Evolutionary conservation across 1,140 invertebrate species (phyloP).

Genomic region (Zaprionus africanus): DNA sequence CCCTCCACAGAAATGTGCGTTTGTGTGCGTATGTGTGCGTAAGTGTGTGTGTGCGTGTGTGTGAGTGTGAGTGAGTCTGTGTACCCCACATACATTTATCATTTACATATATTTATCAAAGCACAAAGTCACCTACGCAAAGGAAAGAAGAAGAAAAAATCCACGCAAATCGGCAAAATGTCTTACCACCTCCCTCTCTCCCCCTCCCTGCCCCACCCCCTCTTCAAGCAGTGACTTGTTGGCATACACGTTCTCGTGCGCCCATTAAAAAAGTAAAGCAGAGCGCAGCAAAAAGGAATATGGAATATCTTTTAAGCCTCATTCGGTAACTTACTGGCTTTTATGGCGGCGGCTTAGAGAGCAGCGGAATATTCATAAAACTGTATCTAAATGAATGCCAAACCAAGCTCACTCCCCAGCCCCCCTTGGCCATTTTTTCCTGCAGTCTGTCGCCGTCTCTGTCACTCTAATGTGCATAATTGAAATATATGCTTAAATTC

Average conservation of each 20-base stretch:
- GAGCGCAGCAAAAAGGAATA: constrained; percentile 37
- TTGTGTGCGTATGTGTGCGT: background rate
- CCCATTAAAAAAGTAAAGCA: constrained; percentile 12
- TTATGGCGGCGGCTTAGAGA: constrained; percentile 66
- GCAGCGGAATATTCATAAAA: constrained; percentile 23
- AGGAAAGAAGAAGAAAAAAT: constrained; percentile 32
- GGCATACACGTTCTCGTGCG: constrained; percentile 2
- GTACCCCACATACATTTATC: constrained; percentile 3
- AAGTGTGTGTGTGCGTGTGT: background rate
- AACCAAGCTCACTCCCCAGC: background rate
- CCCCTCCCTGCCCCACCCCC: background rate
- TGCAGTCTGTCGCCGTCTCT: background rate
- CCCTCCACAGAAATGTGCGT: background rate
- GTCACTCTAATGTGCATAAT: constrained; percentile 54
- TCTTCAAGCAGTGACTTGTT: background rate
- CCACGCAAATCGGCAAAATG: constrained; percentile 48
- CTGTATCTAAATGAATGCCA: constrained; percentile 24
- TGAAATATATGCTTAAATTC: constrained; percentile 75
- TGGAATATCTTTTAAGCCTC: constrained; percentile 65
- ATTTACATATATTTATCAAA: constrained; percentile 21
- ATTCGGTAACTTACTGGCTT: constrained; percentile 67
- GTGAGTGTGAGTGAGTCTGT: background rate
- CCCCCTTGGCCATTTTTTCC: background rate
- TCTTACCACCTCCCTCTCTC: background rate
- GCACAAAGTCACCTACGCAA: constrained; percentile 16